A percentile compares a stretch with the other conserved stretches of the same genome.
Conservation (phyloP, 53 echinoderm and acorn worm species). For the Pentamera pediparva region DNA sequence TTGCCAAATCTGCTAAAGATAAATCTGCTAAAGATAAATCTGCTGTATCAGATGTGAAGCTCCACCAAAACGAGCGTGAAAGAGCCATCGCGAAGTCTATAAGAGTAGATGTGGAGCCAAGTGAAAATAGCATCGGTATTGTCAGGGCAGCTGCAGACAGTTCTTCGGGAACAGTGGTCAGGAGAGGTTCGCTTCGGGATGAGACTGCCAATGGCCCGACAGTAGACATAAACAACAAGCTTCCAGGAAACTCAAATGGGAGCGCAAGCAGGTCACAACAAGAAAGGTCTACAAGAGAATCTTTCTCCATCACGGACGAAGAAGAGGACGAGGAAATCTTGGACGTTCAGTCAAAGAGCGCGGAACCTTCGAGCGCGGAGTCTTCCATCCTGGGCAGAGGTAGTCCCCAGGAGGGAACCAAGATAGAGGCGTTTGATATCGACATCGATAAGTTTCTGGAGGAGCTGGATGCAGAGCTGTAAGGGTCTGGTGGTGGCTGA, state of each 20-base stretch:
- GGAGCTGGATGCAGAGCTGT: slow-evolving; percentile 57
- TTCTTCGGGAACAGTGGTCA: too few relatives aligned
- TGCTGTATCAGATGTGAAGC: too few relatives aligned
- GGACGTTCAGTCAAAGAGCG: background rate
- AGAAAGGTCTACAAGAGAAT: background rate
- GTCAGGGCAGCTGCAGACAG: too few relatives aligned
- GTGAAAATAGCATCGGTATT: too few relatives aligned
- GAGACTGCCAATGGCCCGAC: too few relatives aligned
- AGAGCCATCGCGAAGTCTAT: background rate
- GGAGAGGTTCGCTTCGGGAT: background rate
- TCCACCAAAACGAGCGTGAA: too few relatives aligned
- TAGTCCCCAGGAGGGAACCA: background rate
- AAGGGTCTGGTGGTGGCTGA: background rate
- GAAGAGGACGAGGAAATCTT: slow-evolving; percentile 13
- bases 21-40: too few relatives aligned
- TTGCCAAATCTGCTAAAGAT: too few relatives aligned
- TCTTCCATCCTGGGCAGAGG: background rate
- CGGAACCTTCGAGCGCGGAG: background rate
- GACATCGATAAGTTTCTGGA: slow-evolving; percentile 68
- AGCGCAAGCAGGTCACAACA: too few relatives aligned
- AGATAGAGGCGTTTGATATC: slow-evolving; percentile 41
- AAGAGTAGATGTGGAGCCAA: background rate
- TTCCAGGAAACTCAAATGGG: too few relatives aligned
- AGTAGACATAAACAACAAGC: background rate
- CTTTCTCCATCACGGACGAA: slow-evolving; percentile 14